These are phyloP conservation scores for Notechis scutatus DNA, from an alignment of 2,113 vertebrate species.

Conservation along the genomic window DNA sequence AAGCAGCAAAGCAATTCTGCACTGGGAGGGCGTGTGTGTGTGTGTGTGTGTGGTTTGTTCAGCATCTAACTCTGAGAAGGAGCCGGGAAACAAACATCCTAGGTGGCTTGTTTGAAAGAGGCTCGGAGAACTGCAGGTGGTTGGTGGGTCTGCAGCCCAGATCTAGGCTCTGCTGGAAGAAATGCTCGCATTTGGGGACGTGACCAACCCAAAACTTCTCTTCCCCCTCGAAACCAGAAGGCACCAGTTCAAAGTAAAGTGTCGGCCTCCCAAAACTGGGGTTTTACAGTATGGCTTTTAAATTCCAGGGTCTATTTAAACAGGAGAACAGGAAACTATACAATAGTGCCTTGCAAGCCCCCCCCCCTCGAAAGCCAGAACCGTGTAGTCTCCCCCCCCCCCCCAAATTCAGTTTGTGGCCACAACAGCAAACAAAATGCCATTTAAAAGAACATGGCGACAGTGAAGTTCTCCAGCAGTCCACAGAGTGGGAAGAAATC, in stretches of 20 bases:
- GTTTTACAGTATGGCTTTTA: background rate
- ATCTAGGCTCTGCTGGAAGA: background rate
- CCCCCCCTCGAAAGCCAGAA: background rate
- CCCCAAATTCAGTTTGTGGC: no score
- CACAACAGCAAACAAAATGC: background rate
- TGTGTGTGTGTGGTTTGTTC: background rate
- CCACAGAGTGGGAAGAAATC: no score
- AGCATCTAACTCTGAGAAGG: background rate
- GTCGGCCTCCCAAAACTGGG: background rate
- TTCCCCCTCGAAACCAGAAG: background rate
- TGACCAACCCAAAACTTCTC: no score
- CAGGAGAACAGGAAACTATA: fast-evolving
- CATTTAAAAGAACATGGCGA: no score
- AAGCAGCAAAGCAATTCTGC: background rate
- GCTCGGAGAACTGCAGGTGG: background rate
- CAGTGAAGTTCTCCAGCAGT: no score
- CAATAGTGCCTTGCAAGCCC: background rate
- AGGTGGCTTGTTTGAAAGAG: background rate
- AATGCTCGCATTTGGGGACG: background rate
- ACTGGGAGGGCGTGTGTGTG: no score
- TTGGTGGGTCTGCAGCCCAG: background rate
- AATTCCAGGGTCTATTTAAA: background rate
- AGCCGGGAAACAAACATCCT: background rate
- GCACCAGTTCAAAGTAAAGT: slow-evolving; percentile 1
- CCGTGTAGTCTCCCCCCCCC: background rate